Evolutionary conservation across 2,113 vertebrate genomes (phyloP).

Genomic region (Engraulis encrasicolus): DNA sequence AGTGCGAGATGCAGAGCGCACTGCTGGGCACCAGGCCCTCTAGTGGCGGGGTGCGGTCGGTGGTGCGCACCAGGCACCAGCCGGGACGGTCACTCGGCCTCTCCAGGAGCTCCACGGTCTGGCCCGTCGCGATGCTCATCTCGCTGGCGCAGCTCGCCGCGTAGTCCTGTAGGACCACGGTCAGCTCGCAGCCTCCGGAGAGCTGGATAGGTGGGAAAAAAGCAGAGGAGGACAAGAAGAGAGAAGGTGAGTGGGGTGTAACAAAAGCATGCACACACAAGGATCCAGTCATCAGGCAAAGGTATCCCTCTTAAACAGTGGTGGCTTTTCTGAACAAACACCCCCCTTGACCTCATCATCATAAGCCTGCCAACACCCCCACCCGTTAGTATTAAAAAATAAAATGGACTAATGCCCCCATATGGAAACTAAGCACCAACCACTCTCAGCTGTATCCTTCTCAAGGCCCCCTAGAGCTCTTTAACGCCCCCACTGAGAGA

Average conservation of each 20-base stretch:
- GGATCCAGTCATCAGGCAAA: too few species aligned
- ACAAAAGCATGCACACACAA: too few species aligned
- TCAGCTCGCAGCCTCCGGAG: constrained; percentile 95
- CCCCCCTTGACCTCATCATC: too few species aligned
- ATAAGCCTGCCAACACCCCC: too few species aligned
- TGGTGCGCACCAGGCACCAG: constrained; percentile 94
- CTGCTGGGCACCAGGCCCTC: constrained; percentile 96
- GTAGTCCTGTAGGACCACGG: constrained; percentile 95
- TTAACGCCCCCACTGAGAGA: too few species aligned
- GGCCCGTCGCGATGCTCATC: constrained; percentile 87
- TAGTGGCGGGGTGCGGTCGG: constrained; percentile 85
- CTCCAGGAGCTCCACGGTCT: constrained; percentile 95
- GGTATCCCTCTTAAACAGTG: too few species aligned
- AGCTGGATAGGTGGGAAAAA: constrained; percentile 73
- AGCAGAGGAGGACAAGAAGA: constrained; percentile 24
- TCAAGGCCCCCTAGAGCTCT: too few species aligned
- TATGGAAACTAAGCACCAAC: too few species aligned
- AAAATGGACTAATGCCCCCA: too few species aligned
- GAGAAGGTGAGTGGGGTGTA: background rate
- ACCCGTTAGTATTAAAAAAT: too few species aligned
- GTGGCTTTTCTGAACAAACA: too few species aligned
- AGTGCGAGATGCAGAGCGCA: constrained; percentile 90
- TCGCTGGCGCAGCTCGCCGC: constrained; percentile 83
- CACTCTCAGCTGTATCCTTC: too few species aligned
- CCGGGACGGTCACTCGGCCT: constrained; percentile 89